These are phyloP conservation scores for Zophobas morio DNA, from an alignment of 1,140 invertebrate genomes.

Conservation along the genomic window DNA sequence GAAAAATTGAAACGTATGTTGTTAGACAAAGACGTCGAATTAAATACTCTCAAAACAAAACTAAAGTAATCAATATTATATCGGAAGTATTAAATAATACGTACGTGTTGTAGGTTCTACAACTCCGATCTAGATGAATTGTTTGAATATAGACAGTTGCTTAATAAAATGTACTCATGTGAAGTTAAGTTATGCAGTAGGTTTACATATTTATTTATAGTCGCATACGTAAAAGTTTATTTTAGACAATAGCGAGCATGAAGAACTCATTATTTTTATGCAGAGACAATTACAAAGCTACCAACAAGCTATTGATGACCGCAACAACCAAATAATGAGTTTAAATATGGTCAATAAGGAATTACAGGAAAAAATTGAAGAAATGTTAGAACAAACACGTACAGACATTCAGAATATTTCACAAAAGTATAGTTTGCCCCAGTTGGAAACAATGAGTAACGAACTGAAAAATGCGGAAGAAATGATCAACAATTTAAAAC, in stretches of 20 bases:
- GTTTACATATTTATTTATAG: constrained; percentile 16
- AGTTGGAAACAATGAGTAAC: constrained; percentile 59
- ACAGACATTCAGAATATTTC: constrained; percentile 59
- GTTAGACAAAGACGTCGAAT: constrained; percentile 58
- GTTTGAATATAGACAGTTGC: constrained; percentile 57
- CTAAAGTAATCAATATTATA: constrained; percentile 49
- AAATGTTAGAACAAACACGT: constrained; percentile 59
- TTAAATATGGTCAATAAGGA: constrained; percentile 57
- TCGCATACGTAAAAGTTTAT: constrained; percentile 52
- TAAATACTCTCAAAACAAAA: constrained; percentile 56
- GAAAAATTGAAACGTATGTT: constrained; percentile 60
- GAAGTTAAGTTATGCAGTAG: constrained; percentile 29
- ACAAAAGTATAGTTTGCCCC: constrained; percentile 59
- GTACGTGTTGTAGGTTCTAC: constrained; percentile 53
- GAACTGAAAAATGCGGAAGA: constrained; percentile 57
- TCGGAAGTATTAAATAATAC: too few relatives aligned
- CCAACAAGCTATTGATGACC: constrained; percentile 55
- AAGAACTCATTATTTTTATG: constrained; percentile 55
- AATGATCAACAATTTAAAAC: constrained; percentile 54
- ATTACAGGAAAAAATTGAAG: constrained; percentile 60
- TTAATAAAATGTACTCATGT: constrained; percentile 23
- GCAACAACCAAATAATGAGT: constrained; percentile 55
- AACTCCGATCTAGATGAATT: constrained; percentile 58
- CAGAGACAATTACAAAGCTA: constrained; percentile 59
- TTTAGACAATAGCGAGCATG: constrained; percentile 58